A percentile compares a stretch with the other conserved stretches of the same genome.
Conservation (phyloP, 2,113 vertebrate genomes). For the Romanogobio albipinnatus region DNA sequence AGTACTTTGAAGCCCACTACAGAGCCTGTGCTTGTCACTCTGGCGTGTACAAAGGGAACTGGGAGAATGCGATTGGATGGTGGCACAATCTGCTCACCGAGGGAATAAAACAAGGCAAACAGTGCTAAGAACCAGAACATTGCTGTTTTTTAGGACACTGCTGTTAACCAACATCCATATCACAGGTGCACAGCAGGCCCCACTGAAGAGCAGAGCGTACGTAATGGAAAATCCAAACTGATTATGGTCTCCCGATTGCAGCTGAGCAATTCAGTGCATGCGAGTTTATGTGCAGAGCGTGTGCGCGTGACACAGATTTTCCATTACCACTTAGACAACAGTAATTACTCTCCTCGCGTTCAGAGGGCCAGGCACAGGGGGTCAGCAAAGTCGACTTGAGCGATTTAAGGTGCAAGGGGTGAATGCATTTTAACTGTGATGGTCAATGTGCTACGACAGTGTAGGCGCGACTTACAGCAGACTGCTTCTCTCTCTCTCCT, state of each 20-base stretch:
- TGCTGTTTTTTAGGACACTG: slow-evolving; percentile 46
- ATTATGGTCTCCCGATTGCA: slow-evolving; percentile 62
- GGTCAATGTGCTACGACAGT: slow-evolving; percentile 12
- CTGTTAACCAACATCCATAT: slow-evolving; percentile 43
- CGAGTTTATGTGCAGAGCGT: slow-evolving; percentile 47
- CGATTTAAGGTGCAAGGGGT: slow-evolving; percentile 41
- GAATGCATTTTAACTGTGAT: slow-evolving; percentile 53
- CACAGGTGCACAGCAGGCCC: slow-evolving; percentile 44
- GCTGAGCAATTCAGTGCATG: slow-evolving; percentile 33
- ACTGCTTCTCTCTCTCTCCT: neutral
- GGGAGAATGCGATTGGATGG: slow-evolving; percentile 29
- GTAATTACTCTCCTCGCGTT: slow-evolving; percentile 71
- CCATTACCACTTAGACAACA: slow-evolving; percentile 68
- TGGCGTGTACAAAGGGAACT: slow-evolving; percentile 37
- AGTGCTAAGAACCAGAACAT: slow-evolving; percentile 45
- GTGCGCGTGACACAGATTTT: slow-evolving; percentile 68
- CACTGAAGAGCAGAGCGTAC: slow-evolving; percentile 54
- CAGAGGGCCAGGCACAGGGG: slow-evolving; percentile 60
- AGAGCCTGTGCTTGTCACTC: slow-evolving; percentile 45
- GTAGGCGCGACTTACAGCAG: slow-evolving; percentile 6
- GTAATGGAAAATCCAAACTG: slow-evolving; percentile 65
- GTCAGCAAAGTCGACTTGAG: slow-evolving; percentile 48
- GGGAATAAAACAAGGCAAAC: slow-evolving; percentile 58
- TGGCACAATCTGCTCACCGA: slow-evolving; percentile 53
- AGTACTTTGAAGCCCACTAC: slow-evolving; percentile 49